These are phyloP conservation scores for Dinomys branickii DNA, from an alignment of 2,113 vertebrate species.

Conservation along the genomic window DNA sequence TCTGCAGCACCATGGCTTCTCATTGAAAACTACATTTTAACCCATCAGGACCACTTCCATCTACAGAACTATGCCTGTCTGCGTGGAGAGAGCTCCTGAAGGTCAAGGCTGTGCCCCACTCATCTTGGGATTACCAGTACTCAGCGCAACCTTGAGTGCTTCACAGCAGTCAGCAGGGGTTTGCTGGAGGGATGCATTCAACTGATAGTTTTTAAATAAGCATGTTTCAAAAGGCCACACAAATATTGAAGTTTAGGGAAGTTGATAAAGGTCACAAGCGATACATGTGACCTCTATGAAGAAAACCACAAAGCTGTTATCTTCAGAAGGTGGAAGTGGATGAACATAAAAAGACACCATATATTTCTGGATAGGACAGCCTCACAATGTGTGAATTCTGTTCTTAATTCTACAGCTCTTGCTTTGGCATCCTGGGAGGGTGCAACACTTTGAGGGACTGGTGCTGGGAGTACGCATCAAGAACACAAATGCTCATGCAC, in stretches of 20 bases:
- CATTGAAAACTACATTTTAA: neutral
- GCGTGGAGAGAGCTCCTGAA: neutral
- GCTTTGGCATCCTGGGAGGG: neutral
- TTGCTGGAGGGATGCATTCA: neutral
- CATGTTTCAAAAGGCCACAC: conserved; percentile 40
- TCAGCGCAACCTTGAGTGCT: neutral
- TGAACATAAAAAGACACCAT: neutral
- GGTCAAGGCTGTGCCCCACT: neutral
- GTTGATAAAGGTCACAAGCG: conserved; percentile 1
- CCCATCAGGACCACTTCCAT: neutral
- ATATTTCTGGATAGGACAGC: neutral
- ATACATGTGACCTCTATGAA: neutral
- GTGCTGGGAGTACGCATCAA: neutral
- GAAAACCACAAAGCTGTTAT: neutral
- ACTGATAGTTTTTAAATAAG: neutral
- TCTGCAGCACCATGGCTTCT: neutral
- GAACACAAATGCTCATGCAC: neutral
- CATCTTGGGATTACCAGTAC: neutral
- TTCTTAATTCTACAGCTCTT: neutral
- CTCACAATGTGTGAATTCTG: neutral
- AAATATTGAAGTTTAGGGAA: neutral
- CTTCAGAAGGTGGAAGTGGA: conserved; percentile 19
- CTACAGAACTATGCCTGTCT: conserved; percentile 22
- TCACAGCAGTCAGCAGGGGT: neutral
- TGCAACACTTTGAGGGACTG: neutral